Base-by-base conservation (phyloP, 2,888 invertebrate species). In the Elmis aenea region DNA sequence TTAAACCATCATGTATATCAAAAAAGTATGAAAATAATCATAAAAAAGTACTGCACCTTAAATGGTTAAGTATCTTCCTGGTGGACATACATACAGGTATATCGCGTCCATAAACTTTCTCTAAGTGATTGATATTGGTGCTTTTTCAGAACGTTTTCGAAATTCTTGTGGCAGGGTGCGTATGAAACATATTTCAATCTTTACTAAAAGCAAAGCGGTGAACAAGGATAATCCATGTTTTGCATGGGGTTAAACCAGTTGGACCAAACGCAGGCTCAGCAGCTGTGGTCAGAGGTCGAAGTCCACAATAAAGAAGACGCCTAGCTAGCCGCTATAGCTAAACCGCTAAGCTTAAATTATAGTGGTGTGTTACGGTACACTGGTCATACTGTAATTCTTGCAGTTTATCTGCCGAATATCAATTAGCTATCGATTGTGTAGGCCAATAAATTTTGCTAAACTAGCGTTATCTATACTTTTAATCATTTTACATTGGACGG, bases 321-420 rank as follows among this genome's bases (percentile, higher is more conserved):
- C 57, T 51, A 54, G 56, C 52, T 54, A 54, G 58, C 50, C 54
- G 51, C 57, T 57, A 47, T 44, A 45, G 32, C 57, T 58, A 59
- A 54, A 55, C 55, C 45, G 51, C 54, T 60, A 59, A 62, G 59
- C 59, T 57, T 59, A 56, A 62, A 61, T 62, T 62, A 61, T 60
- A 55, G 59, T 58, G 57, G 50, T 46, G 48, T 48, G 47, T 39
- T 39, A 48, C 40, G 47, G 45, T 47, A 44, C 48, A 37, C 33
- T 40, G 47, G 39, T 41, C 44, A 45, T 45, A 46, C 42, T 47
- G 42, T 50, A 55, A 55, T 57, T 55, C 51, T 41, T 42, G 47
- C 42, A 48, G 48, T 50, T 52, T 55, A 54, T 54, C 54, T 54
- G 48, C 48, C 54, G 58, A 56, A 56, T 58, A 55, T 58, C 56